phyloP scores from a whole-genome alignment of 30 jellyfish, hydroid and myxozoan genomes.

The Rhopilema esculentum region DNA sequence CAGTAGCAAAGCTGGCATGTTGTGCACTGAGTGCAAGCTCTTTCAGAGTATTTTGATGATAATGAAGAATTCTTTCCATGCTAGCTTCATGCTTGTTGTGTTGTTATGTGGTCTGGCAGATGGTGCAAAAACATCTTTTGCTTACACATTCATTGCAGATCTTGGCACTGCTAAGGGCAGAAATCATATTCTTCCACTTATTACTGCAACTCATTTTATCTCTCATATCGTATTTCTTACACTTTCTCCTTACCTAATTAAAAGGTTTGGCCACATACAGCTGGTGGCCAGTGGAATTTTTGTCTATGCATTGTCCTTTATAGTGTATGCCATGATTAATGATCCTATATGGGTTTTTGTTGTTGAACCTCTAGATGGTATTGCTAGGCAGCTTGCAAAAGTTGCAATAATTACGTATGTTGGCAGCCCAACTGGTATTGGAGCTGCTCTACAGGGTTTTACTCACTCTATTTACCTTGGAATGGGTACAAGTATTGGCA shows the following conservation, averaged over 20 bases:
- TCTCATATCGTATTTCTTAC: constrained; percentile 71
- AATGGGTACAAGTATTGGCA: constrained; percentile 84
- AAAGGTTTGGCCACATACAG: constrained; percentile 49
- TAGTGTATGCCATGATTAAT: constrained; percentile 63
- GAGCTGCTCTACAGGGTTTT: constrained; percentile 90
- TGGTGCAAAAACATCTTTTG: constrained; percentile 75
- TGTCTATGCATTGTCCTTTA: constrained; percentile 63
- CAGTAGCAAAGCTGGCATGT: neutral
- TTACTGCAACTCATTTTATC: constrained; percentile 72
- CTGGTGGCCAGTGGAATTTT: constrained; percentile 72
- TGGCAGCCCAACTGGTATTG: constrained; percentile 89
- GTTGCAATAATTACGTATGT: constrained; percentile 81
- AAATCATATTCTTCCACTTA: constrained; percentile 43
- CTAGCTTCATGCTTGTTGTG: constrained; percentile 70
- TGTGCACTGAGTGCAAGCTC: constrained; percentile 67
- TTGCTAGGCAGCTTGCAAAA: constrained; percentile 57
- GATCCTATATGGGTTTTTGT: constrained; percentile 75
- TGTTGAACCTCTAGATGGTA: constrained; percentile 86
- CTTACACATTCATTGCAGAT: constrained; percentile 72
- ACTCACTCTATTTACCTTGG: constrained; percentile 89
- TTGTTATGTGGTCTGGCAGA: constrained; percentile 76
- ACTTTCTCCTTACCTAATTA: constrained; percentile 54
- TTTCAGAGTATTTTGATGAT: constrained; percentile 62
- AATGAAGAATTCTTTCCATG: constrained; percentile 33
- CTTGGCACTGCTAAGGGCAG: constrained; percentile 49